Evolutionary conservation across 2,113 vertebrate genomes (phyloP).

Genomic region (Tachuris rubrigastra): DNA sequence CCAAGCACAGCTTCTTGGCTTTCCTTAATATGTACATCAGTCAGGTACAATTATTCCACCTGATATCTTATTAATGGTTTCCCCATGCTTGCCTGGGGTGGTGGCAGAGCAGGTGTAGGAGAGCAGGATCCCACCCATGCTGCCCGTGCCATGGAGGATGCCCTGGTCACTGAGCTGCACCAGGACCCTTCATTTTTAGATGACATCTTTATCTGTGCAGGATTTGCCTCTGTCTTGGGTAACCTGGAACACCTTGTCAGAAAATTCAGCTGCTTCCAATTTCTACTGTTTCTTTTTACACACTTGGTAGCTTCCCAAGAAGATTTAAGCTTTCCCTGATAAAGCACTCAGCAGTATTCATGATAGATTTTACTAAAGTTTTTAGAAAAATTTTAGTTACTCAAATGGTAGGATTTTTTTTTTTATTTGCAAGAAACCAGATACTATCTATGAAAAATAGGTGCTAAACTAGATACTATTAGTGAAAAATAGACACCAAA

Average conservation of each 20-base stretch:
- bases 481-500: not conserved
- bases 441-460: not conserved
- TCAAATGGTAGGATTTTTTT: not conserved
- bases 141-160: not conserved
- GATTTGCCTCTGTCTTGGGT: not conserved
- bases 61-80: not conserved
- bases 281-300: not conserved
- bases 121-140: not conserved
- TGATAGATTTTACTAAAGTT: not conserved
- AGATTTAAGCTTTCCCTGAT: not conserved
- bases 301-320: not conserved
- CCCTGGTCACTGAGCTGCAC: not conserved
- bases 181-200: not conserved
- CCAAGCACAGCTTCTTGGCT: not conserved
- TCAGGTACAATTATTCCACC: not conserved
- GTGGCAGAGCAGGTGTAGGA: not conserved
- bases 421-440: not conserved
- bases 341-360: not conserved
- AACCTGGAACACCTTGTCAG: not conserved
- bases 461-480: not conserved
- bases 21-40: not conserved
- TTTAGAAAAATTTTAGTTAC: not conserved
- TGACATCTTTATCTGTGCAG: not conserved
- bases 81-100: not conserved
- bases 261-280: not conserved